phyloP scores from a whole-genome alignment of 2,888 invertebrate genomes.

The Phaonia tiefii region DNA sequence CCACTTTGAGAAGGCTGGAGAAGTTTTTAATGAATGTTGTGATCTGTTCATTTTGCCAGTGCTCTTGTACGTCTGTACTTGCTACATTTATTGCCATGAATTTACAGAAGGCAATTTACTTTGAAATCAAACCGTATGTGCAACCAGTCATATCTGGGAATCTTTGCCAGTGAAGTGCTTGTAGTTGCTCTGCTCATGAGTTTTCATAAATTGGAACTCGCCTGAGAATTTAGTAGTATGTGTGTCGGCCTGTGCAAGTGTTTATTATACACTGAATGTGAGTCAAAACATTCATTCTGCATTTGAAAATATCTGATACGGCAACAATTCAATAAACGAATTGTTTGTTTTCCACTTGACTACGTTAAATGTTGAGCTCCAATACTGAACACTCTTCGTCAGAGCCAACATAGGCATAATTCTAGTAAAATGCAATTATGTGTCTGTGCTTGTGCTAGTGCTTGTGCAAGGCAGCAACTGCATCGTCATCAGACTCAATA shows the following conservation, averaged over 20 bases:
- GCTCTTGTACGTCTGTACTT: background rate
- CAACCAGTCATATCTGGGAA: background rate
- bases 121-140: background rate
- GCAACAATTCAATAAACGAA: slow-evolving; percentile 65
- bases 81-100: slow-evolving; percentile 18
- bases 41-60: background rate
- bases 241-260: background rate
- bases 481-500: background rate
- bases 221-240: background rate
- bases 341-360: slow-evolving; percentile 67
- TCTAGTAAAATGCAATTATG: background rate
- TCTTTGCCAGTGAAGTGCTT: background rate
- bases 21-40: slow-evolving; percentile 7
- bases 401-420: background rate
- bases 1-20: background rate
- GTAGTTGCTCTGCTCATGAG: background rate
- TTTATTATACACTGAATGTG: background rate
- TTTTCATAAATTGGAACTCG: background rate
- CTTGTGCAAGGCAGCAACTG: background rate
- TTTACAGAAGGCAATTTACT: slow-evolving; percentile 15
- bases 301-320: slow-evolving; percentile 57
- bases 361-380: slow-evolving; percentile 36
- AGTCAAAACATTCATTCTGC: slow-evolving; percentile 31
- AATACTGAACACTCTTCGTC: slow-evolving; percentile 38
- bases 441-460: background rate